Conservation (phyloP, 2,113 vertebrate genomes). For the Nycticorax nycticorax region DNA sequence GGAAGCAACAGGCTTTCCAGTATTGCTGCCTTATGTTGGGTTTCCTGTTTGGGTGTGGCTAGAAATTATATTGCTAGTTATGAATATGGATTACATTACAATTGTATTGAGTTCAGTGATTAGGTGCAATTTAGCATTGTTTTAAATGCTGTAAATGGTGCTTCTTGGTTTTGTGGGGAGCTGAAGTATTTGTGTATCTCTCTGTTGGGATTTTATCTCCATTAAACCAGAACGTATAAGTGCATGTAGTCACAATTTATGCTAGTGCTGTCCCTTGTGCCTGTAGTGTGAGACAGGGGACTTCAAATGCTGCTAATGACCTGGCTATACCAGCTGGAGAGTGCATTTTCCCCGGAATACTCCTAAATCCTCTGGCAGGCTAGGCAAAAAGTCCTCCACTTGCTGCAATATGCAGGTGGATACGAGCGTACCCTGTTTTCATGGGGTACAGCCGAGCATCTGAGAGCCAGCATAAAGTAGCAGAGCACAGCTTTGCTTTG, state of each 20-base stretch:
- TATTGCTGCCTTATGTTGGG: neutral
- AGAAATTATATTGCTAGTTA: neutral
- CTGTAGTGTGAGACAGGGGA: neutral
- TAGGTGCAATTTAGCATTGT: neutral
- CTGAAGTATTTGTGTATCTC: neutral
- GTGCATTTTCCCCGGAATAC: neutral
- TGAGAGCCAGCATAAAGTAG: neutral
- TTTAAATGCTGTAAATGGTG: neutral
- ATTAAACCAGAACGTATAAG: neutral
- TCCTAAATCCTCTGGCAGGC: neutral
- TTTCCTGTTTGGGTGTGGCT: neutral
- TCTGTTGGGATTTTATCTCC: conserved; percentile 13
- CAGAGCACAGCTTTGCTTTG: neutral
- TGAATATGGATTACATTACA: neutral
- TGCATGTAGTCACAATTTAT: neutral
- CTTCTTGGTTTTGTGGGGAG: neutral
- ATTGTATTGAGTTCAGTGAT: neutral
- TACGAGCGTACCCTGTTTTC: neutral
- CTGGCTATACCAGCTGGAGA: neutral
- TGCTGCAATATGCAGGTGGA: neutral
- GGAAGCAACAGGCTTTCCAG: neutral
- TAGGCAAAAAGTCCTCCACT: neutral
- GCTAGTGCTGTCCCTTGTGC: neutral
- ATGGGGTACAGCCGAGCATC: neutral
- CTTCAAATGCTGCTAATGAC: neutral